Evolutionary conservation across 1,140 invertebrate species (phyloP), one percentile per base, ranked within the genome.

Genomic region (Pogonognathellus flavescens): DNA sequence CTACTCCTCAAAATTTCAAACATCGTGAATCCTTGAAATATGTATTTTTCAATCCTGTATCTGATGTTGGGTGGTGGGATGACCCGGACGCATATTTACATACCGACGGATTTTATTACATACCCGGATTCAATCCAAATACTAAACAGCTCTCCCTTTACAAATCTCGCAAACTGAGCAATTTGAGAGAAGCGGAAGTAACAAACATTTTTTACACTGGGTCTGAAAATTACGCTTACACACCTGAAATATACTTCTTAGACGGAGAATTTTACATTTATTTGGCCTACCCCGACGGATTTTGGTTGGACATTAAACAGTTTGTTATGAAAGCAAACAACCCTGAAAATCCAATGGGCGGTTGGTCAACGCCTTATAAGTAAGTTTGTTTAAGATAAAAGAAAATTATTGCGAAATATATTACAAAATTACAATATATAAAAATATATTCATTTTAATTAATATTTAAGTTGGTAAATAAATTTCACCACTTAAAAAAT

Each of bases 251-350:
- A 14, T 57, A 10, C 1, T 57, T 57, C 53, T 9, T 57, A 9
- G 53, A 57, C 9, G 53, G 53, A 2, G 53, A 57, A 13, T 57
- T 57, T 57, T 57, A 57, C 9, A n/a, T 57, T 57, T 57, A 57
- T n/a, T 57, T 57, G 1, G 11, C 53, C 9, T 57, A 57, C 53
- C 2, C 2, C 2, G 53, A 4, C 9, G 53, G 53, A 2, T 57
- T 57, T 57, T 57, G n/a, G n/a, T 14, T 57, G n/a, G n/a, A 13
- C n/a, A n/a, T 14, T 57, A n/a, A n/a, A n/a, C 3, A 10, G n/a
- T 57, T 57, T 57, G 53, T 57, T 13, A 57, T 57, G 53, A 57
- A 57, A 57, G 53, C 53, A 14, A 57, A 57, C n/a, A 57, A 57
- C 9, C 53, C 53, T 9, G n/a, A 57, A 2, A 57, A 57, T 57